Percentiles rank a stretch among this genome's conserved stretches.
These are phyloP conservation scores for Drosophila willistoni DNA, from an alignment of 1,140 invertebrate species.

Conservation along the genomic window DNA sequence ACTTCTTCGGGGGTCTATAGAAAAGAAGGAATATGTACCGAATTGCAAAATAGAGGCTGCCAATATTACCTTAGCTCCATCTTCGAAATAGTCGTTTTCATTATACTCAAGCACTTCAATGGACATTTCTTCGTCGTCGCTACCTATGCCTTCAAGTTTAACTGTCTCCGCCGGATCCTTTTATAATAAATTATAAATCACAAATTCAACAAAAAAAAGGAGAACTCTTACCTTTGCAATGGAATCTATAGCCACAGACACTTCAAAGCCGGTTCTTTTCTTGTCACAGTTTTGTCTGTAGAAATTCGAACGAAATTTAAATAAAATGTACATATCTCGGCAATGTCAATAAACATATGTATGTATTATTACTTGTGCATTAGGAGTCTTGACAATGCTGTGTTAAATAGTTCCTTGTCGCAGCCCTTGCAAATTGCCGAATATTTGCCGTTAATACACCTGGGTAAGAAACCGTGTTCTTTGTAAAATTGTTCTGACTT, in stretches of 20 bases:
- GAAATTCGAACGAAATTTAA: background rate
- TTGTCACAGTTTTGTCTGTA: slow-evolving; percentile 39
- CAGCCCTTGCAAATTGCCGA: slow-evolving; percentile 36
- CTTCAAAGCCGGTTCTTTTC: background rate
- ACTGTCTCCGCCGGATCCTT: background rate
- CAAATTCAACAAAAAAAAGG: no score
- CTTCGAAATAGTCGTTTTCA: background rate
- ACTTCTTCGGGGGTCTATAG: background rate
- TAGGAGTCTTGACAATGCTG: slow-evolving; percentile 34
- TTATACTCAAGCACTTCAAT: slow-evolving; percentile 15
- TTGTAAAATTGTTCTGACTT: slow-evolving; percentile 45
- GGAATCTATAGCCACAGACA: slow-evolving; percentile 11
- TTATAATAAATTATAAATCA: background rate
- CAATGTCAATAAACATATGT: background rate
- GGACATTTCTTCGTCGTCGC: slow-evolving; percentile 2
- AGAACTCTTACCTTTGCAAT: slow-evolving; percentile 34
- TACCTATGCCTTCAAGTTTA: background rate
- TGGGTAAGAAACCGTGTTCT: slow-evolving; percentile 33
- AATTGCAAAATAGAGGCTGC: no score
- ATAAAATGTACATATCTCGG: background rate
- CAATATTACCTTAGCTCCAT: background rate
- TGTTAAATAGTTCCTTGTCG: slow-evolving; percentile 37
- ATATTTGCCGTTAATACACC: slow-evolving; percentile 32
- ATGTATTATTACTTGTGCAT: slow-evolving; percentile 41
- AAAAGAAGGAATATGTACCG: background rate